A percentile compares a stretch with the other conserved stretches of the same genome.
phyloP scores from a whole-genome alignment of 2,888 invertebrate genomes.

The Drosophila gaucha region DNA sequence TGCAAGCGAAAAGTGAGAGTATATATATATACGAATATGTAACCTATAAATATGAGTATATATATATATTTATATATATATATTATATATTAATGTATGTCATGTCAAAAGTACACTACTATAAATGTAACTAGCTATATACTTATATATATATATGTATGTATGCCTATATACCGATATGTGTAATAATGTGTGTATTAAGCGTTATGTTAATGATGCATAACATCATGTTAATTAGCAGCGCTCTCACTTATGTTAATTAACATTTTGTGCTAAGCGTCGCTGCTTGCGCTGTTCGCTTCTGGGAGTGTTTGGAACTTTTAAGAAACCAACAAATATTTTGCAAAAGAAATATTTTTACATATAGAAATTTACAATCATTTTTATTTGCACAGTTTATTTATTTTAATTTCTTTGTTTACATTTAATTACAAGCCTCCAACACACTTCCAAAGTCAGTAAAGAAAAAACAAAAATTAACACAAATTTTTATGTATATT shows the following conservation, averaged over 20 bases:
- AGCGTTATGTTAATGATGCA: constrained; percentile 30
- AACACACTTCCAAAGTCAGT: constrained; percentile 48
- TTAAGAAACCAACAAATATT: constrained; percentile 3
- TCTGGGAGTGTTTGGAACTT: constrained; percentile 32
- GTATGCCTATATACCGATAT: constrained; percentile 38
- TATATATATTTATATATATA: constrained; percentile 44
- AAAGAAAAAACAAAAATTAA: constrained; percentile 15
- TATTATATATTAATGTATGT: constrained; percentile 50
- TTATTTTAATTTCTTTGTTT: constrained; percentile 17
- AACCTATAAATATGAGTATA: no score
- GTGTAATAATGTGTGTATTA: constrained; percentile 36
- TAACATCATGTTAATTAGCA: constrained; percentile 28
- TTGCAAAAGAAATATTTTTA: constrained; percentile 9
- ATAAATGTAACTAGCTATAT: constrained; percentile 60
- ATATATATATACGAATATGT: constrained; percentile 24
- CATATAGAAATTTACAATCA: not conserved
- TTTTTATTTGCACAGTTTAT: constrained; percentile 24
- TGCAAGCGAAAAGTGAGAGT: constrained; percentile 63
- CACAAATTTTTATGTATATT: constrained; percentile 36
- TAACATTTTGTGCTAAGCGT: constrained; percentile 20
- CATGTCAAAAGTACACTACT: constrained; percentile 59
- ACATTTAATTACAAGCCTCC: constrained; percentile 12
- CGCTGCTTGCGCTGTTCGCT: constrained; percentile 11
- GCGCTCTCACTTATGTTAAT: constrained; percentile 13
- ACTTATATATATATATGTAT: constrained; percentile 46